A percentile compares a stretch with the other conserved stretches of the same genome.
phyloP scores from a whole-genome alignment of 2,888 invertebrate genomes.

The Ypsolopha sequella region DNA sequence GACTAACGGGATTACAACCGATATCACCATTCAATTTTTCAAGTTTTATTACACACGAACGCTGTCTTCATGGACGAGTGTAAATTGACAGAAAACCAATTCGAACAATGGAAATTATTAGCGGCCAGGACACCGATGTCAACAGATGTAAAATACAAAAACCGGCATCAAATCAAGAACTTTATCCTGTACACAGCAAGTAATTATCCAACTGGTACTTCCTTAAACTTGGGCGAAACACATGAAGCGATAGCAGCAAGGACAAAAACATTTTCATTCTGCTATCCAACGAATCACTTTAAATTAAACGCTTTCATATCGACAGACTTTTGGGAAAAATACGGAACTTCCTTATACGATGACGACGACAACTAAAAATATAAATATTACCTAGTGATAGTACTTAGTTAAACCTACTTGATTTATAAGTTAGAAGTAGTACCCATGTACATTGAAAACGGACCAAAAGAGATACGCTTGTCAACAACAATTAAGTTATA shows the following conservation, averaged over 20 bases:
- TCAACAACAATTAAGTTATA: no score
- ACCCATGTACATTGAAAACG: no score
- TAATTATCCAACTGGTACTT: slow-evolving; percentile 9
- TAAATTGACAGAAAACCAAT: slow-evolving; percentile 12
- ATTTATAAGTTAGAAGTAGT: no score
- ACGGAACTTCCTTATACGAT: background rate
- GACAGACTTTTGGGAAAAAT: background rate
- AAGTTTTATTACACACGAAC: slow-evolving; percentile 14
- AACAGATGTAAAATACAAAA: slow-evolving; percentile 12
- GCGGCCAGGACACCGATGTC: slow-evolving; percentile 7
- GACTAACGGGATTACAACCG: slow-evolving; percentile 18
- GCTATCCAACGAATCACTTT: background rate
- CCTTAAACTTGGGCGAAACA: slow-evolving; percentile 2
- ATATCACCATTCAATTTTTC: slow-evolving; percentile 18
- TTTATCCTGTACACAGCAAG: slow-evolving; percentile 7
- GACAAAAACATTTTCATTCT: slow-evolving; percentile 1
- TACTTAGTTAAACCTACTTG: no score
- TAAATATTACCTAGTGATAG: no score
- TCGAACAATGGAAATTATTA: slow-evolving; percentile 12
- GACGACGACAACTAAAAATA: no score
- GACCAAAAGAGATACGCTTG: no score
- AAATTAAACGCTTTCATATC: background rate
- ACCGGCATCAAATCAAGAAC: slow-evolving; percentile 4
- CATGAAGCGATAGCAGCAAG: slow-evolving; percentile 5
- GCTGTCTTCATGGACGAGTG: slow-evolving; percentile 25